Conservation (phyloP, 2,888 invertebrate species). For the Thyatira batis region DNA sequence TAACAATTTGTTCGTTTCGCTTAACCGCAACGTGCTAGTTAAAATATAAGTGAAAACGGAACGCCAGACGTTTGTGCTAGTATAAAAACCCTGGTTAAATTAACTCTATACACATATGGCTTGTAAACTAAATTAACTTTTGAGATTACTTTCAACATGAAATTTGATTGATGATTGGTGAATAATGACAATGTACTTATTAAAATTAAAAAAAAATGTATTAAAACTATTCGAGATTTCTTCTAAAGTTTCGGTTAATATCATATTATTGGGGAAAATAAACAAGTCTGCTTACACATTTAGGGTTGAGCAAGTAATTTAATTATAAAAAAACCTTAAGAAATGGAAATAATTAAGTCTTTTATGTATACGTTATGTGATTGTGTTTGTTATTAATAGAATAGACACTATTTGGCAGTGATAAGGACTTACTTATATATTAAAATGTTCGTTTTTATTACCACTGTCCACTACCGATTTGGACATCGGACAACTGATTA, state of each 20-base stretch:
- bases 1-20: conserved; percentile 7
- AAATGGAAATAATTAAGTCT: no score
- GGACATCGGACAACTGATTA: neutral
- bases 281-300: no score
- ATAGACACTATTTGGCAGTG: neutral
- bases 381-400: neutral
- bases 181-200: no score
- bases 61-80: neutral
- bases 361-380: neutral
- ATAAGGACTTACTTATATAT: neutral
- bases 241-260: neutral
- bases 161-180: no score
- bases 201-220: neutral
- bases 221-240: neutral
- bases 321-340: neutral
- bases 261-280: no score
- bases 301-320: no score
- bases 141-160: neutral
- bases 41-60: neutral
- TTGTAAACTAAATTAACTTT: neutral
- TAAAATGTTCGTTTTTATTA: neutral
- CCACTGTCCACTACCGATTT: neutral
- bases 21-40: neutral
- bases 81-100: neutral
- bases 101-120: neutral